These are phyloP conservation scores for Tamias sibiricus DNA, from an alignment of 2,113 vertebrate species.

Conservation along the genomic window DNA sequence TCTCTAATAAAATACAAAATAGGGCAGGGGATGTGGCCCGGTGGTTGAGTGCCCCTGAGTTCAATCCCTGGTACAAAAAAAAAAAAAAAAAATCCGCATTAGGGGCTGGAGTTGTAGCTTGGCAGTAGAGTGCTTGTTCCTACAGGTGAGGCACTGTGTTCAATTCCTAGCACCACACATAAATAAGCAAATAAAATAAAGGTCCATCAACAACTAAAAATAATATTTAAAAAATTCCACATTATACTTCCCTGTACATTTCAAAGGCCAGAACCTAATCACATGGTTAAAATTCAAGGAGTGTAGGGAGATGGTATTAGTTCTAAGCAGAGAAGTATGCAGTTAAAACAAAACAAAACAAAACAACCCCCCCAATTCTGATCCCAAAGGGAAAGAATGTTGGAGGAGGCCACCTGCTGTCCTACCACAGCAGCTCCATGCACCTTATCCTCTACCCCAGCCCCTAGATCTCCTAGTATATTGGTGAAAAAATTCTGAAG, in stretches of 20 bases:
- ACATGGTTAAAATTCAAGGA: neutral
- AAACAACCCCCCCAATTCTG: neutral
- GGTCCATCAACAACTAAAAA: too few species aligned
- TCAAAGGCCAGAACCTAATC: neutral
- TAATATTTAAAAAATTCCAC: too few species aligned
- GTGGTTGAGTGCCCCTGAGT: too few species aligned
- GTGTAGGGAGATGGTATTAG: neutral
- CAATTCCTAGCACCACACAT: too few species aligned
- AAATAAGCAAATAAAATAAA: too few species aligned
- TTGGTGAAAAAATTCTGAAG: neutral
- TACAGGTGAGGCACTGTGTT: too few species aligned
- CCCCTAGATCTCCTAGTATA: neutral
- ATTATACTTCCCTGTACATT: neutral
- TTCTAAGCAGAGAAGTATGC: neutral
- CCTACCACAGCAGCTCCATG: neutral
- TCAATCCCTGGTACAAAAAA: too few species aligned
- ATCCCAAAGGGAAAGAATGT: neutral
- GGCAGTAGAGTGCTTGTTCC: too few species aligned
- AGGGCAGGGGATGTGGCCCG: too few species aligned
- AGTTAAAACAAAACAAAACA: neutral
- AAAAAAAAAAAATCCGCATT: too few species aligned
- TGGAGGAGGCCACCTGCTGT: neutral
- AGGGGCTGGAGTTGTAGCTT: too few species aligned
- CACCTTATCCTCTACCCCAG: neutral
- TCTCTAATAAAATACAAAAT: too few species aligned